A percentile compares a stretch with the other conserved stretches of the same genome.
phyloP scores from a whole-genome alignment of 1,140 invertebrate genomes.

The Diploscapter pachys region DNA sequence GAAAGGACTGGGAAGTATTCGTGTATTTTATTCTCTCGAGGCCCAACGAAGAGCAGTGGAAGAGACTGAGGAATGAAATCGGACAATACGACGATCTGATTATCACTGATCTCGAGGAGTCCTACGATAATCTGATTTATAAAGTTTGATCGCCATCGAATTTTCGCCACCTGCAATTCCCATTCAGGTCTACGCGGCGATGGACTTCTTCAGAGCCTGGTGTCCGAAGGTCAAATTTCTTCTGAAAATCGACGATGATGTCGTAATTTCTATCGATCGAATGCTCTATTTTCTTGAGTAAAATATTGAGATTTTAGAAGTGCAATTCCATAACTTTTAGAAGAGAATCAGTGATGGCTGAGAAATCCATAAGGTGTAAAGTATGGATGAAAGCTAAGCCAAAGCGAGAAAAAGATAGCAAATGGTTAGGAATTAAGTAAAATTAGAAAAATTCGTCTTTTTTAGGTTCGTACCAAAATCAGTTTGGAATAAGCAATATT shows the following conservation, averaged over 20 bases:
- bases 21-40: slow-evolving; percentile 11
- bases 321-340: too few species aligned
- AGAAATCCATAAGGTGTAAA: slow-evolving; percentile 4
- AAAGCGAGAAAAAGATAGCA: background rate
- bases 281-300: slow-evolving; percentile 3
- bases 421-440: slow-evolving; percentile 2
- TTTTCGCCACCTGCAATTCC: background rate
- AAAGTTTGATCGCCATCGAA: slow-evolving; percentile 4
- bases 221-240: slow-evolving; percentile 1
- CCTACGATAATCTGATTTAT: slow-evolving; percentile 13
- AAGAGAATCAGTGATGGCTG: background rate
- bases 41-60: background rate
- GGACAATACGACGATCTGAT: background rate
- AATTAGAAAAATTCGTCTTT: background rate
- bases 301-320: too few species aligned
- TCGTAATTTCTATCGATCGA: slow-evolving; percentile 3
- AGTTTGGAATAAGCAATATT: background rate
- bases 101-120: slow-evolving; percentile 7
- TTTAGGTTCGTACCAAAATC: slow-evolving; percentile 12
- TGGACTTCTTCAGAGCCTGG: background rate
- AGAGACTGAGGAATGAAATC: background rate
- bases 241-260: slow-evolving; percentile 21
- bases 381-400: slow-evolving; percentile 1
- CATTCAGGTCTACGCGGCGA: slow-evolving; percentile 8
- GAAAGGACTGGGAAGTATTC: slow-evolving; percentile 5